Base-by-base conservation (phyloP, 2,797 vertebrate genomes). In the Sebastes glaucus region DNA sequence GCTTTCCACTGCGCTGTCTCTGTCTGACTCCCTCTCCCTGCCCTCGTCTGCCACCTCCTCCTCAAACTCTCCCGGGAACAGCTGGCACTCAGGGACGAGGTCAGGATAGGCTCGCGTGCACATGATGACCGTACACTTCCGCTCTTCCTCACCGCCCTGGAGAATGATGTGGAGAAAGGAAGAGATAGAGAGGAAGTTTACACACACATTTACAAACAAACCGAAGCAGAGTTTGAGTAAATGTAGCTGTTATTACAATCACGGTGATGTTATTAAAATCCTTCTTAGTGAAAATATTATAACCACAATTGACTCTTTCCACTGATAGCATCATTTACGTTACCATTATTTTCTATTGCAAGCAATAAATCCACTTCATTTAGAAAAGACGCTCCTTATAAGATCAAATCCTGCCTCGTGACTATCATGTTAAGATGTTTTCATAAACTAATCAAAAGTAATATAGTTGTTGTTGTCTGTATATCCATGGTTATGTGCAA, bases 1-100 rank as follows among this genome's bases (percentile, higher is more conserved):
- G 1, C 96, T 97, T 87, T 97, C 97, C 70, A 97, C 96, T 23
- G 97, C 96, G 0, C 97, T 98, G 95, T 98, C 98, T 95, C 96
- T 95, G 93, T 99, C 97, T 0, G 94, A 97, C 80, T 99, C 98
- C 77, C 94, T 96, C 81, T 95, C 88, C 83, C 95, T 96, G 83
- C 80, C 23, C 85, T 96, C 7, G 92, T 95, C 91, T 78, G 57
- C 70, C 82, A 77, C 90, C 78, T 95, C 90, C 2, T 94, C 96
- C 95, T 97, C 96, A 1, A 79, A 96, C 60, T 97, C 97, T 88
- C 96, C 93, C 0, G 95, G 87, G 74, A 97, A 97, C 83, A 96
- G 92, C 86, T 94, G 92, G 0, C 89, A 90, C 89, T 96, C 96
- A 2, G 95, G 90, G 92, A 89, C 93, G 3, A 72, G 77, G 81